Conservation (phyloP, 2,797 vertebrate species). For the Valencia hispanica region DNA sequence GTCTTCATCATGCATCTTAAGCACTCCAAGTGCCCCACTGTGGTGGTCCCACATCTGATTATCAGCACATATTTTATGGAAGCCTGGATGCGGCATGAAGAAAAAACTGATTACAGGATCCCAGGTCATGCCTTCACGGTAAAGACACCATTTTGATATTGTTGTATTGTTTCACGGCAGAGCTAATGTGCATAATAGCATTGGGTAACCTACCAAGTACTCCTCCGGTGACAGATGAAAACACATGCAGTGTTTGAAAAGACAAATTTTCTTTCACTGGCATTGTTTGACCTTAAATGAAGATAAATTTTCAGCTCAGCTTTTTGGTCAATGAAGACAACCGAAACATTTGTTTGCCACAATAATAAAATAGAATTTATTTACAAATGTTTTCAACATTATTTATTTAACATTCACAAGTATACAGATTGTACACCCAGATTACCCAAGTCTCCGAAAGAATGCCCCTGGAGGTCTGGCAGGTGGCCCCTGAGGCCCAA, state of each 20-base stretch:
- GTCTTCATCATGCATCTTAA: constrained; percentile 48
- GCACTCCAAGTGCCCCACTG: constrained; percentile 18
- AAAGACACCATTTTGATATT: constrained; percentile 35
- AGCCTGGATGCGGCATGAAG: constrained; percentile 18
- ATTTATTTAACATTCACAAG: background rate
- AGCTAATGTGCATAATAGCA: constrained; percentile 30
- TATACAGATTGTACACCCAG: too few relatives aligned
- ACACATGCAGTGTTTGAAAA: constrained; percentile 3
- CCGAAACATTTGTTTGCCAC: background rate
- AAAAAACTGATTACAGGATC: constrained; percentile 38
- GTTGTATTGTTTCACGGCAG: constrained; percentile 38
- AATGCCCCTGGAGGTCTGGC: too few relatives aligned
- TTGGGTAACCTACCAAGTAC: constrained; percentile 18
- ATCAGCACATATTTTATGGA: constrained; percentile 37
- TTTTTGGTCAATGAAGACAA: background rate
- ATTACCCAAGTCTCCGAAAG: too few relatives aligned
- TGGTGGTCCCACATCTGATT: constrained; percentile 33
- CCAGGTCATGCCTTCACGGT: constrained; percentile 30
- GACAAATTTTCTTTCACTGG: background rate
- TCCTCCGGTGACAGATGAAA: constrained; percentile 53
- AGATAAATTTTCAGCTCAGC: background rate
- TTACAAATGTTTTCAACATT: too few relatives aligned
- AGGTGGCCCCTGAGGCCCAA: too few relatives aligned
- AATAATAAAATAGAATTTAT: background rate
- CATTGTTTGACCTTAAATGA: background rate